These are phyloP conservation scores for Setipinna tenuifilis DNA, from an alignment of 2,797 vertebrate species.

Conservation along the genomic window DNA sequence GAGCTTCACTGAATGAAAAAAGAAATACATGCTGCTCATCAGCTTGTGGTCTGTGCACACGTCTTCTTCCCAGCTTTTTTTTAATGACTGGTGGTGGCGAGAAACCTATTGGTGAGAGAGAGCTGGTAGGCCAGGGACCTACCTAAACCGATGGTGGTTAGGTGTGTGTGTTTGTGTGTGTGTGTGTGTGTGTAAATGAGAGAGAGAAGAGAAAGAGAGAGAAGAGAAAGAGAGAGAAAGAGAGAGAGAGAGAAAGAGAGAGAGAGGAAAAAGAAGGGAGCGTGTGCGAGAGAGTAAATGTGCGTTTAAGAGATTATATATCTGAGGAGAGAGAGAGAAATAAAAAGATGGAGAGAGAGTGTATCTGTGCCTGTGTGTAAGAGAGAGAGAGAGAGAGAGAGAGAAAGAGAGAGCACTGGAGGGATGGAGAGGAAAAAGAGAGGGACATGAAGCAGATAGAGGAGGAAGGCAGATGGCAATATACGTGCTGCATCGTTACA, in stretches of 20 bases:
- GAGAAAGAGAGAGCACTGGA: not conserved
- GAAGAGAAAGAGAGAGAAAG: not conserved
- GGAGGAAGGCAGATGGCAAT: slow-evolving; percentile 46
- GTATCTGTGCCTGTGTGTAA: not conserved
- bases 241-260: slow-evolving; percentile 3
- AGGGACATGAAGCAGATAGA: slow-evolving; percentile 14
- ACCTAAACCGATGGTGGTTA: not conserved
- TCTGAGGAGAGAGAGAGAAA: slow-evolving; percentile 8
- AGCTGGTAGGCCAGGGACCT: not conserved
- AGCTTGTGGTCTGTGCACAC: not conserved
- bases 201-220: not conserved
- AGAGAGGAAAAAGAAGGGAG: not conserved
- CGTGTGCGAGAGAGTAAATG: not conserved
- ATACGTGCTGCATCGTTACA: slow-evolving; percentile 44
- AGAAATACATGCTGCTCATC: not conserved
- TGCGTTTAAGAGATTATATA: too few species aligned
- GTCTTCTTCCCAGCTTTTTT: not conserved
- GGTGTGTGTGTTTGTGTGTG: not conserved
- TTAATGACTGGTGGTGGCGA: not conserved
- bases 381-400: not conserved
- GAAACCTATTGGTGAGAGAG: not conserved
- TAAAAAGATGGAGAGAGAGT: not conserved
- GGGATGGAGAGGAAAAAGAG: not conserved
- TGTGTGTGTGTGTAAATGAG: not conserved
- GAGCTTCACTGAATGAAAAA: not conserved